These are phyloP conservation scores for Oreortyx pictus DNA, from an alignment of 2,797 vertebrate species.

Conservation along the genomic window DNA sequence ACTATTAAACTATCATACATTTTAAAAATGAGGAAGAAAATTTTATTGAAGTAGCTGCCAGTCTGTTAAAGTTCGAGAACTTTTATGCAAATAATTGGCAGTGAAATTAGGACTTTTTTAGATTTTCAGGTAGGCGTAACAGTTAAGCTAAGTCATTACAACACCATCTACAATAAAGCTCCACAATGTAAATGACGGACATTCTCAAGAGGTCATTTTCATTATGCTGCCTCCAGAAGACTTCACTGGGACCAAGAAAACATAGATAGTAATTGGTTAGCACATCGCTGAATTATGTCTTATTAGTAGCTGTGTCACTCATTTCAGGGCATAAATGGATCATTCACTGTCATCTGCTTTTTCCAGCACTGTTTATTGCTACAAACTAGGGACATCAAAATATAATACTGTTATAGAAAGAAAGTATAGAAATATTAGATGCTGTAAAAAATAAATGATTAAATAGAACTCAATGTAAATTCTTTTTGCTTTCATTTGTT, in stretches of 20 bases:
- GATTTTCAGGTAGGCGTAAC: not conserved
- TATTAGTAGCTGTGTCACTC: conserved; percentile 15
- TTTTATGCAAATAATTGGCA: not conserved
- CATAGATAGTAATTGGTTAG: not conserved
- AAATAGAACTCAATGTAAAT: not conserved
- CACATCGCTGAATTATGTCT: conserved; percentile 23
- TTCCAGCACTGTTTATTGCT: not conserved
- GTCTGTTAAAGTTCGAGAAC: not conserved
- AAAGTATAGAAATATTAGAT: not conserved
- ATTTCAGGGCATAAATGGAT: conserved; percentile 8
- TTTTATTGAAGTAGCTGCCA: not conserved
- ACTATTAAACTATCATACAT: not conserved
- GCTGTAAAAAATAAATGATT: not conserved
- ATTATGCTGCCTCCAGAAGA: not conserved
- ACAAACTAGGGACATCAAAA: not conserved
- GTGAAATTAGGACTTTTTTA: not conserved
- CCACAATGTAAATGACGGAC: not conserved
- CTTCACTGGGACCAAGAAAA: not conserved
- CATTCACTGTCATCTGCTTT: not conserved
- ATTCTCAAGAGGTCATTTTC: not conserved
- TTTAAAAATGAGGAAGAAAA: not conserved
- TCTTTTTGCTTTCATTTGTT: not conserved
- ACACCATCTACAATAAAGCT: not conserved
- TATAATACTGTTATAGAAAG: not conserved
- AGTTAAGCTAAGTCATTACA: not conserved